Evolutionary conservation across 2,888 invertebrate species (phyloP).

Genomic region (Sinotaia quadrata): DNA sequence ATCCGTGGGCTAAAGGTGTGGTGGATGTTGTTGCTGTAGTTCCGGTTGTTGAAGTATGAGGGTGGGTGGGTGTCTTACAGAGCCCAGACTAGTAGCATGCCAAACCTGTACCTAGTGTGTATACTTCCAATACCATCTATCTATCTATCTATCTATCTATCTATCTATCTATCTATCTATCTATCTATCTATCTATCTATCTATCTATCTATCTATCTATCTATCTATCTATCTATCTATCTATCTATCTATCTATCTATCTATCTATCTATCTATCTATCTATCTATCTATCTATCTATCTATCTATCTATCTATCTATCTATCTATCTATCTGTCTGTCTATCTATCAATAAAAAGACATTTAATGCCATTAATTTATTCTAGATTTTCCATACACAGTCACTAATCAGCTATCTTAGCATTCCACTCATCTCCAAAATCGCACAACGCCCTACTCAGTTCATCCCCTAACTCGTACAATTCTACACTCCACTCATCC

Average conservation of each 20-base stretch:
- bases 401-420: no score
- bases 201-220: not conserved
- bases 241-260: not conserved
- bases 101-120: not conserved
- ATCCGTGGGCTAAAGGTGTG: no score
- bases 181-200: slow-evolving; percentile 14
- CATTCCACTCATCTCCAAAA: no score
- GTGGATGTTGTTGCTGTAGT: no score
- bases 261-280: not conserved
- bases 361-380: no score
- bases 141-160: slow-evolving; percentile 1
- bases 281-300: not conserved
- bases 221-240: not conserved
- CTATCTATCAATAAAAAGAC: not conserved
- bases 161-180: slow-evolving; percentile 3
- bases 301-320: not conserved
- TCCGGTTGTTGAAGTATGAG: no score
- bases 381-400: no score
- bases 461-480: no score
- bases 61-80: no score
- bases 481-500: no score
- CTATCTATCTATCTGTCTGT: not conserved
- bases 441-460: no score
- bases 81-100: no score
- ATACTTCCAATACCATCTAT: not conserved